Conservation (phyloP, 2,113 vertebrate species). For the Collichthys lucidus region DNA sequence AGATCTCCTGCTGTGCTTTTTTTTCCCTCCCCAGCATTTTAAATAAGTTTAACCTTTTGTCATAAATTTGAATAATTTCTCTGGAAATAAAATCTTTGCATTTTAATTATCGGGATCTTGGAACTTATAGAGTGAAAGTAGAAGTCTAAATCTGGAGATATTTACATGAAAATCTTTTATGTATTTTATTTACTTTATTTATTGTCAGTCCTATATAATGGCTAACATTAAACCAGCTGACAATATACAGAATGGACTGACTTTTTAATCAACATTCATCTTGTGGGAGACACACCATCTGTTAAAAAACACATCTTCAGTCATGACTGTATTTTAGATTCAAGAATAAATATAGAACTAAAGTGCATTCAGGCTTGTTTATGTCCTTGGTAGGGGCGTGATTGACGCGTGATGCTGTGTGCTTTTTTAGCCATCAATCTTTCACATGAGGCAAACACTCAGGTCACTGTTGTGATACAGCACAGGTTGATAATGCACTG, state of each 20-base stretch:
- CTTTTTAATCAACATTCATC: background rate
- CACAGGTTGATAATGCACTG: constrained; percentile 35
- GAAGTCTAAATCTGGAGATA: background rate
- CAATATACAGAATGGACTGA: background rate
- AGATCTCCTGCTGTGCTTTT: background rate
- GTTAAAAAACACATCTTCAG: background rate
- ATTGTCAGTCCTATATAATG: background rate
- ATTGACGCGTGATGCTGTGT: constrained; percentile 34
- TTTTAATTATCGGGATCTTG: background rate
- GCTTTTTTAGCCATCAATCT: constrained; percentile 42
- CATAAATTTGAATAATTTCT: constrained; percentile 2
- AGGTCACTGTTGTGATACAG: constrained; percentile 41
- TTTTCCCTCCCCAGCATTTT: background rate
- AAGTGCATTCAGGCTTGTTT: background rate
- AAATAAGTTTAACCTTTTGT: constrained; percentile 11
- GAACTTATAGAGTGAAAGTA: background rate
- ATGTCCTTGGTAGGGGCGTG: background rate
- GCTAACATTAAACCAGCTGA: background rate
- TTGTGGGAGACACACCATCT: background rate
- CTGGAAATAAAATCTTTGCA: background rate
- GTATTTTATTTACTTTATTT: too few relatives aligned
- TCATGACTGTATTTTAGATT: background rate
- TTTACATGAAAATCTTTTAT: background rate
- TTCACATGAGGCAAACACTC: constrained; percentile 53
- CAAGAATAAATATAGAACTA: background rate